Base-by-base conservation (phyloP, 2,797 vertebrate genomes). In the Pampus argenteus region DNA sequence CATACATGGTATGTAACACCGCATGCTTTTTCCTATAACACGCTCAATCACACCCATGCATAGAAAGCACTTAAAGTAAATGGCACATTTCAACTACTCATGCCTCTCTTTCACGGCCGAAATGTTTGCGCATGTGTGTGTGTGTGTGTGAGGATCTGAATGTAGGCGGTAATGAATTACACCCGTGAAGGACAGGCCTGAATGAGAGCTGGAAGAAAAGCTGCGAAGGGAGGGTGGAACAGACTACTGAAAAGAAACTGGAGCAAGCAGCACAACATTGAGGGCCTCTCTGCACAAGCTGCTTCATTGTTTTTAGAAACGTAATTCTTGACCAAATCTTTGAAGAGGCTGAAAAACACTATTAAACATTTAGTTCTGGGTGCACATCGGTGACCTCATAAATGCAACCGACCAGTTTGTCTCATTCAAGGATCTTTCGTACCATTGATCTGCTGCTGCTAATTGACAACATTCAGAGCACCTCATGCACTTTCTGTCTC, bases 401-500 rank as follows among this genome's bases (percentile, higher is more conserved):
- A 45, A 65, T 74, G 71, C 73, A 65, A 71, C 52, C 59, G 58
- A 57, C 26, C 26, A 45, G 62, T 84, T 82, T 66, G 66, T 74
- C 77, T 74, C 62, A 71, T 78, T 82, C 65, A 71, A 71, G 59
- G 40, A 34, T 81, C 44, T 62, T 76, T 73, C 0, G 1, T 4
- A 31, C 47, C 64, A 69, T 75, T 75, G 76, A 85, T 81, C 82
- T 50, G 57, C 67, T 58, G 56, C 59, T 44, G 77, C 82, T 87
- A 87, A 87, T 87, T 86, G 85, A 86, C 84, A 84, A 68, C 86
- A 79, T 82, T 84, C 57, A 66, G 42, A 80, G 47, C 17, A 51
- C 68, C 65, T 72, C 64, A 20, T 17, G 7, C 62, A 66, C 74
- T 63, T 49, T 74, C 60, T 76, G 62, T 66, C 47, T 59, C 20